Base-by-base conservation (phyloP, 2,888 invertebrate species). In the Saturnia pavonia region DNA sequence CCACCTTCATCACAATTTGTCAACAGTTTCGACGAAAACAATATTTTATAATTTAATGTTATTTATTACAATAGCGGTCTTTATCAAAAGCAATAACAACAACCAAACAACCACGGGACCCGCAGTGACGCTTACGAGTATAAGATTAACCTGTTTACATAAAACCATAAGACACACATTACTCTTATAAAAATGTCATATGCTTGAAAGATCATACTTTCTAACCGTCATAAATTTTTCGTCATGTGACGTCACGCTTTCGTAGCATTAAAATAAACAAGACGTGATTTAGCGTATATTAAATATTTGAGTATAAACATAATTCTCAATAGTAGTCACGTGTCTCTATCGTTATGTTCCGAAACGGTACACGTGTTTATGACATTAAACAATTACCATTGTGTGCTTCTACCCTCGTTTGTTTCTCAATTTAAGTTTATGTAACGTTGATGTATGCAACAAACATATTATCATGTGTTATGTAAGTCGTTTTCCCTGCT, bases 381-480 rank as follows among this genome's bases (percentile, higher is more conserved):
- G 57, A 45, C 70, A 75, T 79, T 76, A 76, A 82, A 86, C 82
- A 83, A 81, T 82, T 76, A 80, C 80, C 75, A 82, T 84, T 85
- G 83, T 85, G 74, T 74, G 71, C 68, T 76, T 77, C 72, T 75
- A 74, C 75, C 77, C 74, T 76, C 72, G 72, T 73, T 74, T 76
- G 79, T 80, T 80, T 78, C 78, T 78, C 78, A 80, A 82, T 72
- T 77, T 57, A 43, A 42, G 42, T 34, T 25, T 68, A 68, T 68
- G 60, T 63, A 71, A 71, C 54, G 51, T 19, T 27, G 63, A 71
- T 54, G 51, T 66, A 16, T n/a, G 63, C 60, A 70, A 63, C 45
- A 66, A 70, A 70, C 27, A 42, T 51, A 67, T 67, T 54, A 67
- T 70, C 67, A 67, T 42, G 65, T 69, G 43, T 51, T 8, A 65